Evolutionary conservation across 2,113 vertebrate species (phyloP), one percentile per base, ranked within the genome.

Genomic region (Sebastes schlegelii): DNA sequence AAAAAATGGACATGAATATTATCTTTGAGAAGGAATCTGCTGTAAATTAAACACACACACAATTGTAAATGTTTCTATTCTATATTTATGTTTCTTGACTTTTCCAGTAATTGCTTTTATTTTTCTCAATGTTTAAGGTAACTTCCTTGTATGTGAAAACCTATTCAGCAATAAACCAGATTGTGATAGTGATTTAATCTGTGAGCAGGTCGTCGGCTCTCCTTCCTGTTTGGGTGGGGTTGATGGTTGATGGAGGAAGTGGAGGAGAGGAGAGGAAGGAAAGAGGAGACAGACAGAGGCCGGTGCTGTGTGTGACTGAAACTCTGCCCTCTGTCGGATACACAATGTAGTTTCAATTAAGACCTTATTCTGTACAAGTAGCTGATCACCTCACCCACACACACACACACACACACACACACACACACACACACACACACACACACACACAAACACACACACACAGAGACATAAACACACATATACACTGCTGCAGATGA

Each of bases 191-290:
- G 6, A 34, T 54, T 54, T 54, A 8, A 54, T 6, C 16, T 52
- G 51, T 6, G 0, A 1, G 34, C 10, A 19, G 23, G 34, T 17
- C 4, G 13, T 42, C 3, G 0, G 7, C 0, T 21, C 5, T 7
- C 1, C 67, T 91, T 90, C 88, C 86, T 40, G 75, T 88, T 88
- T 92, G 92, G 92, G 91, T 92, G 93, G 90, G 90, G 92, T 66
- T 80, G 75, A n/a, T 60, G 0, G 5, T 66, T 80, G 75, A n/a
- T 60, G 0, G 5, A 57, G 19, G 74, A 70, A 69, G 74, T 43
- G 10, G 80, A 80, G 46, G 40, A 8, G 10, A 72, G 77, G 23
- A 7, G 78, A 79, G 45, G 43, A 6, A 61, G 52, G 52, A 26
- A 77, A 83, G 85, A 84, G 26, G 48, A 62, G 17, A 17, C 42